phyloP scores from a whole-genome alignment of 2,888 invertebrate species.

The Trissolcus japonicus region DNA sequence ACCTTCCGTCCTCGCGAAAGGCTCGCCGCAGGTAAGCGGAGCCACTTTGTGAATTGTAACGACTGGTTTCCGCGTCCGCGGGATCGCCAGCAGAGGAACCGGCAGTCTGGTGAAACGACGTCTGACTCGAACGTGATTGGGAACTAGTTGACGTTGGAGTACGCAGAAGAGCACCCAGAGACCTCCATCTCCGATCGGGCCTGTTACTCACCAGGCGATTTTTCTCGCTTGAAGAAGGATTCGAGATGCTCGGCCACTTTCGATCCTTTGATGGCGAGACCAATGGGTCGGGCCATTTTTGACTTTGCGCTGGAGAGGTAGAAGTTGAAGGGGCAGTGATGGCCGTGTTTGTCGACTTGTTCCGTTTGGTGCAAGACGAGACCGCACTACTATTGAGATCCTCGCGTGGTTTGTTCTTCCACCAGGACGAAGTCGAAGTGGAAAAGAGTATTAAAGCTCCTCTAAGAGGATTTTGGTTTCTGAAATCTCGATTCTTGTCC shows the following conservation, averaged over 20 bases:
- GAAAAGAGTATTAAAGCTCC: conserved; percentile 73
- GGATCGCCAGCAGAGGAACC: conserved; percentile 70
- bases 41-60: conserved; percentile 55
- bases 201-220: conserved; percentile 69
- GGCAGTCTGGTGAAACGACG: conserved; percentile 68
- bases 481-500: conserved; percentile 63
- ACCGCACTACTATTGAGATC: conserved; percentile 64
- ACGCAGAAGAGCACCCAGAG: conserved; percentile 75
- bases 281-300: conserved; percentile 64
- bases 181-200: conserved; percentile 76
- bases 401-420: conserved; percentile 72
- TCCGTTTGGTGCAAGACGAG: conserved; percentile 68
- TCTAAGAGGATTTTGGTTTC: conserved; percentile 70
- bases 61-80: conserved; percentile 12
- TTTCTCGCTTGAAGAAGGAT: conserved; percentile 64
- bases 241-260: conserved; percentile 68
- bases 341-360: conserved; percentile 43
- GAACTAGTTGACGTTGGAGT: conserved; percentile 65
- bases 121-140: conserved; percentile 64
- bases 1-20: conserved; percentile 67
- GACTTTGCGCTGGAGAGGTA: conserved; percentile 66
- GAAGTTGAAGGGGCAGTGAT: conserved; percentile 57
- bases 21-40: conserved; percentile 58
- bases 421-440: conserved; percentile 73
- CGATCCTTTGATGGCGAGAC: conserved; percentile 62